Evolutionary conservation across 2,113 vertebrate genomes (phyloP), one percentile per base, ranked within the genome.

Genomic region (Paramormyrops kingsleyae): DNA sequence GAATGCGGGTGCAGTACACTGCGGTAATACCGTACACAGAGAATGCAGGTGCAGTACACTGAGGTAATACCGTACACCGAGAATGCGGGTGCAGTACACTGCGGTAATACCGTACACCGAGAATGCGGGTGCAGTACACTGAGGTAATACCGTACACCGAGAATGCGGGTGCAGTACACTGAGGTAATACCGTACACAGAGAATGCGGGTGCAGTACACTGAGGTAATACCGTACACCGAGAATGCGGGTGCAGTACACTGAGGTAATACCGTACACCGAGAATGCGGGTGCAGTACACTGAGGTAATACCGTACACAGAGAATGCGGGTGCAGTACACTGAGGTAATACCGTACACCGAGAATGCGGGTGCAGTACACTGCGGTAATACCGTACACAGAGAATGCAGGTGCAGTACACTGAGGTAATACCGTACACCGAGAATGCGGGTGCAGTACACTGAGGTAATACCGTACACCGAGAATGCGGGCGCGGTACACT

Each of bases 381-480:
- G 27, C 5, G 5, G 4, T 9, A 66, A 27, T 24, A n/a, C n/a
- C 62, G 13, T 12, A 0, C n/a, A 66, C 2, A 27, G 7, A 66
- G 53, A 19, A 1, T 21, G 19, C 1, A 0, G 19, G 1, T 66
- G 31, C 2, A 12, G 62, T 12, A 31, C 66, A 31, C 24, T 27
- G n/a, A 70, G 24, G 2, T 12, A 31, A 70, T 31, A 70, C 24
- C n/a, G 12, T 31, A 4, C n/a, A 70, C 8, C 0, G 1, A 66
- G n/a, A n/a, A 1, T 27, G 62, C 24, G 0, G 62, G n/a, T 27
- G 1, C n/a, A 27, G 62, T 27, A 27, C n/a, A 9, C 24, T 10
- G 1, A n/a, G n/a, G 0, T 2, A 66, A 27, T 9, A 27, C n/a
- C 2, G 0, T 3, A 10, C 5, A 66, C 0, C 0, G 0, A 27